Evolutionary conservation across 2,797 vertebrate genomes (phyloP), one percentile per base, ranked within the genome.

Genomic region (Aselliscus stoliczkanus): DNA sequence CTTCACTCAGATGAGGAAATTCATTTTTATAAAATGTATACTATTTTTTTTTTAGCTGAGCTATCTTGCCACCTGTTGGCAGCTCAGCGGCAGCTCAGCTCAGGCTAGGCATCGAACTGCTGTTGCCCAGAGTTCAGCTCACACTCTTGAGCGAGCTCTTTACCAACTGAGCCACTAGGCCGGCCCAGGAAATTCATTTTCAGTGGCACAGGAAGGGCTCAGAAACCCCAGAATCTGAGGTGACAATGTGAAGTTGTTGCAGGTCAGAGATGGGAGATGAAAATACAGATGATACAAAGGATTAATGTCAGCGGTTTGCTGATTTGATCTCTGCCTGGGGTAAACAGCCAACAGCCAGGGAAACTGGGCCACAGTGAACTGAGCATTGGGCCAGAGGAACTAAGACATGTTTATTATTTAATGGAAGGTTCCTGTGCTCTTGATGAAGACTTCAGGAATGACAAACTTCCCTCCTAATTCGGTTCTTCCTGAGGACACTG

Each of bases 291-390:
- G 75, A 54, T 54, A 34, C 65, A 80, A 85, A 86, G 58, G 67
- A 83, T 95, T 44, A 37, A 27, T 91, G 69, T 83, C 67, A 67
- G 77, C 70, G 75, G 37, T 89, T 94, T 95, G 88, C 44, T 47
- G 70, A 29, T 34, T 87, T 86, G 86, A 34, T 42, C 27, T 64
- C 64, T 89, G 94, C 54, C 65, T 65, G 67, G 50, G 77, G 79
- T 60, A 58, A 89, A 44, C 1, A 58, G 95, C 67, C 50, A 42
- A 50, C 9, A 60, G 58, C 21, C 69, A 90, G 23, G 31, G 79
- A 97, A 94, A 97, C 79, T 37, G 25, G 94, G 85, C 95, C 94
- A 84, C 52, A 72, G 94, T 60, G 79, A 97, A 94, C 92, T 7
- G 65, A 94, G 93, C 25, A 52, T 85, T n/a, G 90, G 60, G 91